Conservation (phyloP, 2,113 vertebrate genomes). For the Catagonus wagneri region DNA sequence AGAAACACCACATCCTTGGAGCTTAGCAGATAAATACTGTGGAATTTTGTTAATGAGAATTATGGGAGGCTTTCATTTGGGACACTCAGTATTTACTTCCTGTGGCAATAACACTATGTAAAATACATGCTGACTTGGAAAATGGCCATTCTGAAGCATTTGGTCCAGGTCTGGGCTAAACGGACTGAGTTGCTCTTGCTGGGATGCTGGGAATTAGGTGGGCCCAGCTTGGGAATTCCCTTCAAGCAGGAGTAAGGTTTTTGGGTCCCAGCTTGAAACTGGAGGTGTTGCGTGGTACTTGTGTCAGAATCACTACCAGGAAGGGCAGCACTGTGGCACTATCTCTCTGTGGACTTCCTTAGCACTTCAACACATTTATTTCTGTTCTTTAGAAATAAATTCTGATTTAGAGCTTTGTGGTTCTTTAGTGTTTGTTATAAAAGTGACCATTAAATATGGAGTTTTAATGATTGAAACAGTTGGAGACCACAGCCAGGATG, state of each 20-base stretch:
- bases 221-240: not conserved
- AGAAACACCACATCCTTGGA: not conserved
- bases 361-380: not conserved
- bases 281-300: not conserved
- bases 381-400: not conserved
- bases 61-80: not conserved
- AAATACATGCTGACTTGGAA: not conserved
- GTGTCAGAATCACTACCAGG: not conserved
- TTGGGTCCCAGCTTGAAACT: not conserved
- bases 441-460: constrained; percentile 55
- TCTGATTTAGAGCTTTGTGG: constrained; percentile 55
- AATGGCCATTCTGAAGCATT: not conserved
- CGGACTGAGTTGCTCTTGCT: not conserved
- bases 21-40: not conserved
- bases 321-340: not conserved
- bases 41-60: not conserved
- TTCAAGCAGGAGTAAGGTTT: not conserved
- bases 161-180: not conserved
- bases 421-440: constrained; percentile 67
- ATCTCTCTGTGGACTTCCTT: not conserved
- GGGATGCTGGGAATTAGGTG: not conserved
- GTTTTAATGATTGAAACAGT: constrained; percentile 62
- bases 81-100: not conserved
- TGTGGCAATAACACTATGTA: not conserved
- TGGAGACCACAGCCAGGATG: constrained; percentile 36